Evolutionary conservation across 2,113 vertebrate species (phyloP), one percentile per base, ranked within the genome.

Genomic region (Aythya baeri): DNA sequence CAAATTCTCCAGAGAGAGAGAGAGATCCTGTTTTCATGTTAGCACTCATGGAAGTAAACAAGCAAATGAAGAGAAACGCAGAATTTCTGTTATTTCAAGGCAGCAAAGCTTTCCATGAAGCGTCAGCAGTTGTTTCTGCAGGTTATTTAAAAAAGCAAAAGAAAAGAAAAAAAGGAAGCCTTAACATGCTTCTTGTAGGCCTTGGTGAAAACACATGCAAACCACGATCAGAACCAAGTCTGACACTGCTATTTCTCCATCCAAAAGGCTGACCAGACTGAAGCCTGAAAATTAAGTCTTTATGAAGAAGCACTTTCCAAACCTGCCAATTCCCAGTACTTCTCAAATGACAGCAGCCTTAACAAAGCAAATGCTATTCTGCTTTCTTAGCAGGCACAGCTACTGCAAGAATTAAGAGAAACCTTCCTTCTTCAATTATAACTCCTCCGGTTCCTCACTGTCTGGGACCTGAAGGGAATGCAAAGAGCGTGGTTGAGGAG

Each of bases 281-380:
- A 83, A 87, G 71, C 29, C 61, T 65, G 31, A 87, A 94, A 96
- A 94, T 66, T 59, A 88, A 29, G 63, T 86, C 65, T 75, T 83
- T 54, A 62, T 70, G 50, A 91, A 85, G 21, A 5, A 91, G 49
- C 29, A 9, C 78, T 49, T 89, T 65, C 82, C 55, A 58, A 71
- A 77, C 20, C 57, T 71, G 59, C 70, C 74, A 91, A 61, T n/a
- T 89, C 59, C 29, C 74, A 50, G 22, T 61, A 22, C 43, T 83
- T 66, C 68, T 81, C 63, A 74, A 89, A 79, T 44, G 71, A 94
- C 36, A 93, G 87, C 58, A 78, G 59, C 36, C 83, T 72, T 83
- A 85, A 91, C 62, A 91, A 91, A 75, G 54, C 72, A 95, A 93
- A 88, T 4, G 43, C 59, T 86, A n/a, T 32, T 68, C 43, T 67